These are phyloP conservation scores for Protomyctophum bolini DNA, from an alignment of 2,113 vertebrate genomes.

Conservation along the genomic window DNA sequence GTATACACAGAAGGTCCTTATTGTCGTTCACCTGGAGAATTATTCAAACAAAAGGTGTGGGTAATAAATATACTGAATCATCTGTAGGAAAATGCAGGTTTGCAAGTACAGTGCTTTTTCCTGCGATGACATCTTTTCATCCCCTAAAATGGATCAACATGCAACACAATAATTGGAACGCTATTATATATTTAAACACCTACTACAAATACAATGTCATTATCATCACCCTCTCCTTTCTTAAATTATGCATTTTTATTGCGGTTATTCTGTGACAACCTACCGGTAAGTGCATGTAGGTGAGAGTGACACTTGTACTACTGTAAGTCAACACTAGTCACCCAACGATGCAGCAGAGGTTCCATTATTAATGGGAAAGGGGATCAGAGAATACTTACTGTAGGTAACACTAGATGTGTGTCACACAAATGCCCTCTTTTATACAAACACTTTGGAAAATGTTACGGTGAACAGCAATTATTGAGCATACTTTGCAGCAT, in stretches of 20 bases:
- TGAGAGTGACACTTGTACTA: constrained; percentile 4
- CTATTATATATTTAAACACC: neutral
- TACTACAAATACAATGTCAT: neutral
- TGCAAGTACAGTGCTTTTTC: neutral
- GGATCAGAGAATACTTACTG: constrained; percentile 23
- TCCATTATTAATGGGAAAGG: constrained; percentile 64
- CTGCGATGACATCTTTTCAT: neutral
- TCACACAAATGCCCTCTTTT: constrained; percentile 5
- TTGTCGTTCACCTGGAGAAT: constrained; percentile 47
- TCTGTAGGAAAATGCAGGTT: neutral
- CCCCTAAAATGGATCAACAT: neutral
- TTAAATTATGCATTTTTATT: neutral
- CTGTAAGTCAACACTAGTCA: constrained; percentile 11
- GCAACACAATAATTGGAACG: neutral
- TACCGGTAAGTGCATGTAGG: neutral
- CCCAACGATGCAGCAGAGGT: constrained; percentile 16
- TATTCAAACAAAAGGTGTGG: constrained; percentile 15
- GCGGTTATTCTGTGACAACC: neutral
- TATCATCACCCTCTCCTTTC: neutral
- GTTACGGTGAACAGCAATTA: neutral
- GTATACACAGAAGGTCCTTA: constrained; percentile 33
- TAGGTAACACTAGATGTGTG: constrained; percentile 55
- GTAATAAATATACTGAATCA: neutral
- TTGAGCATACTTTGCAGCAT: neutral
- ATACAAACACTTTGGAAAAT: neutral